These are phyloP conservation scores for Drosophila lutescens DNA, from an alignment of 2,888 invertebrate species.

Conservation along the genomic window DNA sequence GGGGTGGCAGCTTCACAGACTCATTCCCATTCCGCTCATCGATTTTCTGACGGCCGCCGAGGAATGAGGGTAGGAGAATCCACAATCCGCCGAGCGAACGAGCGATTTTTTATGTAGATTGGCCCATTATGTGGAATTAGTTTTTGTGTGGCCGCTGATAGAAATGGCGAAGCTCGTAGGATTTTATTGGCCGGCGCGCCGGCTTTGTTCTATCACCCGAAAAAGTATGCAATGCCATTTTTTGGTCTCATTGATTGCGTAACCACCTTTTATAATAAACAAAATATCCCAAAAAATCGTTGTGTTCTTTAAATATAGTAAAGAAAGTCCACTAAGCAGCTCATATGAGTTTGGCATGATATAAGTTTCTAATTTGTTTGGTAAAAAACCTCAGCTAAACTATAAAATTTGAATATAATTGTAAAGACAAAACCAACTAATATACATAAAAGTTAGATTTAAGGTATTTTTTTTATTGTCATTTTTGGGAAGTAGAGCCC, in stretches of 20 bases:
- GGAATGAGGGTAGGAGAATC: background rate
- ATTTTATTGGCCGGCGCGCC: conserved; percentile 68
- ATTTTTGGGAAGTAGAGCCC: too few species aligned
- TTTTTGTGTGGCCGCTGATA: conserved; percentile 59
- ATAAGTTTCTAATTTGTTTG: too few species aligned
- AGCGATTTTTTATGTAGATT: conserved; percentile 78
- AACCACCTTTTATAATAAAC: background rate
- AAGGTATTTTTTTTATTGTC: too few species aligned
- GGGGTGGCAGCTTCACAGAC: conserved; percentile 69
- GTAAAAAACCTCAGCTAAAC: too few species aligned
- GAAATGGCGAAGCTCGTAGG: conserved; percentile 71
- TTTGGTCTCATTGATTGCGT: background rate
- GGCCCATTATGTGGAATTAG: conserved; percentile 78
- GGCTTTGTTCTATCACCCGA: conserved; percentile 15
- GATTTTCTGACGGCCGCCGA: conserved; percentile 67
- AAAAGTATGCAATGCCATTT: conserved; percentile 25
- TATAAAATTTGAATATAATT: too few species aligned
- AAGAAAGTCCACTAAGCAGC: too few species aligned
- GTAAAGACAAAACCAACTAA: too few species aligned
- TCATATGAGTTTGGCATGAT: too few species aligned
- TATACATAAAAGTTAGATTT: too few species aligned
- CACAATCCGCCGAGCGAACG: conserved; percentile 16
- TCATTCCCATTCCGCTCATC: conserved; percentile 66
- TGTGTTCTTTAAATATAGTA: too few species aligned
- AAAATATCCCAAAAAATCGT: too few species aligned